phyloP scores from a whole-genome alignment of 2,113 vertebrate genomes.

The Gasterosteus nipponicus region DNA sequence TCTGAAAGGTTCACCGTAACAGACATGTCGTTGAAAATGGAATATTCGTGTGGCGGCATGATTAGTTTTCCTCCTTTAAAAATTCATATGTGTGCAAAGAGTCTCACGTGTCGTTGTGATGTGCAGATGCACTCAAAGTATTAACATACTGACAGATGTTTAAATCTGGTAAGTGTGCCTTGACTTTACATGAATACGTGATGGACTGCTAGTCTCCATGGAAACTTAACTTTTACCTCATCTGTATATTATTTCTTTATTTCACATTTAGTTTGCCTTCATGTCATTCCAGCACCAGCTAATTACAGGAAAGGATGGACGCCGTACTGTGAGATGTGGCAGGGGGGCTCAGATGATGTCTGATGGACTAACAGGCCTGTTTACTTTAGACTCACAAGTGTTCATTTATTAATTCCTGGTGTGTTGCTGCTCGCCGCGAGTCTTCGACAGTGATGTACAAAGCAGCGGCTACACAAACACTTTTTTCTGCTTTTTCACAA shows the following conservation, averaged over 20 bases:
- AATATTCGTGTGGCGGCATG: background rate
- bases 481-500: slow-evolving; percentile 22
- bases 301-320: slow-evolving; percentile 72
- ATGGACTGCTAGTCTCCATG: slow-evolving; percentile 46
- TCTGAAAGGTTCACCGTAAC: background rate
- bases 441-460: slow-evolving; percentile 58
- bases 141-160: slow-evolving; percentile 18
- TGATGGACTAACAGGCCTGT: slow-evolving; percentile 76
- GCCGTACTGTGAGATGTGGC: slow-evolving; percentile 60
- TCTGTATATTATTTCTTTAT: slow-evolving; percentile 55
- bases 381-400: slow-evolving; percentile 70
- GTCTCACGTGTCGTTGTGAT: background rate
- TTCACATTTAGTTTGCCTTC: slow-evolving; percentile 69
- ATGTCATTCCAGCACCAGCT: slow-evolving; percentile 75
- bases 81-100: too few relatives aligned
- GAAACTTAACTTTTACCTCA: slow-evolving; percentile 42
- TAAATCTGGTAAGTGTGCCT: slow-evolving; percentile 25
- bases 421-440: slow-evolving; percentile 48
- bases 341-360: slow-evolving; percentile 71
- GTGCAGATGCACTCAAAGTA: slow-evolving; percentile 13
- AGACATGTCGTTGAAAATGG: background rate
- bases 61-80: background rate
- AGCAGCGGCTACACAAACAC: slow-evolving; percentile 10
- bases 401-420: slow-evolving; percentile 74
- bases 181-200: slow-evolving; percentile 15